Base-by-base conservation (phyloP, 1,140 invertebrate genomes). In the Apis cerana region DNA sequence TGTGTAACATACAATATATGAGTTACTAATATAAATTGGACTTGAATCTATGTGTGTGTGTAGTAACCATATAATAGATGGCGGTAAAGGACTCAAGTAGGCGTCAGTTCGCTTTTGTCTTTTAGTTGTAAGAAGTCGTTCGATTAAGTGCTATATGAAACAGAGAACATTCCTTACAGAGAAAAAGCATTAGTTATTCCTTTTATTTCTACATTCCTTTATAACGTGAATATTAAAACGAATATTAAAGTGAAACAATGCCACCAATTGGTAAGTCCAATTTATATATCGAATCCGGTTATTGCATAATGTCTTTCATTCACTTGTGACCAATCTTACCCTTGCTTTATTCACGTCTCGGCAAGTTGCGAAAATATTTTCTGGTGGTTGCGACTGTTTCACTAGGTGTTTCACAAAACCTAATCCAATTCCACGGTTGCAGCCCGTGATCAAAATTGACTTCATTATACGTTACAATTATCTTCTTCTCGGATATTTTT, bases 341-440 rank as follows among this genome's bases (percentile, higher is more conserved):
- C 95, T 90, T 0, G 97, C 96, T 90, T 96, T 95, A 23, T 94
- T 92, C 15, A 95, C 92, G 84, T 96, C 95, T 80, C 97, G 95
- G 90, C 97, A 98, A 76, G 97, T 97, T 52, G 97, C 97, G 87
- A 98, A 96, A 23, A 97, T 93, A 90, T 95, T 90, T 90, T 96
- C 92, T 56, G 96, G 95, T 27, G 95, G 94, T 82, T 94, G 94
- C 50, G 93, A 86, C 4, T 94, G 88, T 62, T 92, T 87, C 9
- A 93, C 80, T 48, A 97, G 88, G 92, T 96, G 95, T 93, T 96
- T 97, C 1, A 98, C 96, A 75, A 99, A 94, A 68, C 97, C 97
- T 56, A 98, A 93, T 23, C 98, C 98, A 67, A 99, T 93, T 2
- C 98, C 98, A 61, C 98, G 95, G 91, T 98, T 98, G 72, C 97